Conservation (phyloP, 2,888 invertebrate species). For the Tinea pellionella region DNA sequence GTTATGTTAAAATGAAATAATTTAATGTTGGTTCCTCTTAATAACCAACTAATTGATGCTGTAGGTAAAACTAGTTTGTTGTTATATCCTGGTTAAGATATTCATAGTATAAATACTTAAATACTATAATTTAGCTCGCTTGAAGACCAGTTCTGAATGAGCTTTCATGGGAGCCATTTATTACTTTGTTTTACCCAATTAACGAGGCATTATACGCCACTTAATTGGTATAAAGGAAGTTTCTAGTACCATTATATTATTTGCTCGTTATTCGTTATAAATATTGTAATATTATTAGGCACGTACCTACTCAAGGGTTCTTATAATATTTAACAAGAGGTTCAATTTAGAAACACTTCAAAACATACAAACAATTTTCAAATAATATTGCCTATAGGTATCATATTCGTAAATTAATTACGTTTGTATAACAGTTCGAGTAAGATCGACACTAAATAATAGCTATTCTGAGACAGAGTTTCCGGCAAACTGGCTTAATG, state of each 20-base stretch:
- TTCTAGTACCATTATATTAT: constrained; percentile 19
- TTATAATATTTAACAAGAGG: background rate
- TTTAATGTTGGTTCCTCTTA: no score
- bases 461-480: constrained; percentile 44
- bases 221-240: constrained; percentile 38
- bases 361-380: no score
- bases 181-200: constrained; percentile 39
- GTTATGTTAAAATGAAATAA: no score
- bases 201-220: constrained; percentile 35
- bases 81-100: background rate
- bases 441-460: constrained; percentile 33
- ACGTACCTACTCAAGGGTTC: background rate
- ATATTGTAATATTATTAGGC: background rate
- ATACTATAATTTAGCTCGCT: background rate
- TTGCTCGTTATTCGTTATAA: constrained; percentile 2
- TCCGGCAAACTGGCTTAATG: constrained; percentile 35
- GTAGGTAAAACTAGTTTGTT: no score
- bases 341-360: no score
- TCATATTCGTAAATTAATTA: background rate
- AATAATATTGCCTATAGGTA: no score
- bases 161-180: constrained; percentile 33
- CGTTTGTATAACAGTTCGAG: background rate
- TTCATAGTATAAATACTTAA: background rate
- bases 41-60: no score
- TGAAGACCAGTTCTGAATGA: constrained; percentile 1